Evolutionary conservation across 2,888 invertebrate genomes (phyloP).

Genomic region (Argyra leucocephala): DNA sequence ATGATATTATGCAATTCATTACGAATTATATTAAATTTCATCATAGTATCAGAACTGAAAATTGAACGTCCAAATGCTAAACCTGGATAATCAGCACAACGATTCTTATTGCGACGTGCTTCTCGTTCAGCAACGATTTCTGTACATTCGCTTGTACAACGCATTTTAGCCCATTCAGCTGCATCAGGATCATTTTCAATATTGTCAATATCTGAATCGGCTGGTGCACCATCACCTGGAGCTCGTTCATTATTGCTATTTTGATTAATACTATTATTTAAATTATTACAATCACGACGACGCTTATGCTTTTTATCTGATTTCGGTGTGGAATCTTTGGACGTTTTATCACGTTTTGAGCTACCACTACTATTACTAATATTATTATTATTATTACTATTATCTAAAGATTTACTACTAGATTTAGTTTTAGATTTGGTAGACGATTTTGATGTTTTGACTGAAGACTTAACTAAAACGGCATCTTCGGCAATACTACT

Average conservation of each 20-base stretch:
- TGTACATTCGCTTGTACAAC: slow-evolving; percentile 81
- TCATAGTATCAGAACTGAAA: slow-evolving; percentile 93
- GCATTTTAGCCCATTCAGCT: slow-evolving; percentile 69
- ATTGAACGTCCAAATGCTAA: slow-evolving; percentile 83
- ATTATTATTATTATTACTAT: slow-evolving; percentile 17
- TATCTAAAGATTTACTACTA: slow-evolving; percentile 19
- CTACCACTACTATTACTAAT: slow-evolving; percentile 9
- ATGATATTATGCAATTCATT: slow-evolving; percentile 97
- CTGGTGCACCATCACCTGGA: slow-evolving; percentile 34
- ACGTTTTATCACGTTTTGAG: slow-evolving; percentile 20
- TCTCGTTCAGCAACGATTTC: slow-evolving; percentile 82
- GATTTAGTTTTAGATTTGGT: slow-evolving; percentile 25
- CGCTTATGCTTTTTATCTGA: slow-evolving; percentile 12
- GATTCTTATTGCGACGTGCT: slow-evolving; percentile 58
- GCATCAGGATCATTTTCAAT: slow-evolving; percentile 66
- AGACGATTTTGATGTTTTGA: slow-evolving; percentile 19
- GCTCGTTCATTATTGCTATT: slow-evolving; percentile 27
- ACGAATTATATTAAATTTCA: slow-evolving; percentile 93
- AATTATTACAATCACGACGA: not conserved
- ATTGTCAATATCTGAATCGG: slow-evolving; percentile 48
- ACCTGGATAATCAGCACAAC: slow-evolving; percentile 88
- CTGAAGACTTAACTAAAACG: slow-evolving; percentile 22
- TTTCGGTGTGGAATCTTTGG: slow-evolving; percentile 21
- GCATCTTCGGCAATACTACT: slow-evolving; percentile 37
- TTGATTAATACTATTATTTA: slow-evolving; percentile 3